These are phyloP conservation scores for Sitodiplosis mosellana DNA, from an alignment of 1,140 invertebrate species.

Conservation along the genomic window DNA sequence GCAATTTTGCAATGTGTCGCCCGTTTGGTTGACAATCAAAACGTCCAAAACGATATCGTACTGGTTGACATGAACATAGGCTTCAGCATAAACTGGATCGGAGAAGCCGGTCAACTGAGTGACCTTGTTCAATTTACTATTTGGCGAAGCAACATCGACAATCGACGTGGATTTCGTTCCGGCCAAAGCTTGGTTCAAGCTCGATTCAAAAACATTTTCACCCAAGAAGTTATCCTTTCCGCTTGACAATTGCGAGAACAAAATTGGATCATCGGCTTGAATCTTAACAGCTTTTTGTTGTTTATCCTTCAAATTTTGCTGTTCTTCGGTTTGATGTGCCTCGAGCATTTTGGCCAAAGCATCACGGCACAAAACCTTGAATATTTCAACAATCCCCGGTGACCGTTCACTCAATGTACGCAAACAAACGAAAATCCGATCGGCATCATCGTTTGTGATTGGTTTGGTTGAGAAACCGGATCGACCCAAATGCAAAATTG, in stretches of 20 bases:
- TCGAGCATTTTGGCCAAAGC: constrained; percentile 73
- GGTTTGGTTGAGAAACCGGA: constrained; percentile 46
- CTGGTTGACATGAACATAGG: constrained; percentile 98
- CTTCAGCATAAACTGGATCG: constrained; percentile 97
- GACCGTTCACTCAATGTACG: constrained; percentile 59
- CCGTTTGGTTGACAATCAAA: constrained; percentile 94
- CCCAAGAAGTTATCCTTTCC: constrained; percentile 53
- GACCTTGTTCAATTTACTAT: constrained; percentile 64
- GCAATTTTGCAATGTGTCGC: constrained; percentile 95
- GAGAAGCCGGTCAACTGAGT: constrained; percentile 99
- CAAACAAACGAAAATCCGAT: constrained; percentile 73
- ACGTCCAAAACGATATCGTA: constrained; percentile 97
- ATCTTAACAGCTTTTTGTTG: constrained; percentile 50
- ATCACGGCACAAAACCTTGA: constrained; percentile 55
- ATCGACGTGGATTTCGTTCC: constrained; percentile 31
- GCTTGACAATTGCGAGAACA: constrained; percentile 64
- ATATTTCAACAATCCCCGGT: constrained; percentile 51
- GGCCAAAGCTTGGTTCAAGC: constrained; percentile 76
- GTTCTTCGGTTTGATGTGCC: constrained; percentile 47
- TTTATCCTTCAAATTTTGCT: constrained; percentile 32
- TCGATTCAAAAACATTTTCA: constrained; percentile 89
- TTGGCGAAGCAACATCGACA: constrained; percentile 30
- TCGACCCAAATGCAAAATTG: constrained; percentile 70
- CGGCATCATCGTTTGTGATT: constrained; percentile 90
- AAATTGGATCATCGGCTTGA: constrained; percentile 74